Percentiles rank a stretch among this genome's conserved stretches.
These are phyloP conservation scores for Apis cerana DNA, from an alignment of 1,140 invertebrate genomes.

Conservation along the genomic window DNA sequence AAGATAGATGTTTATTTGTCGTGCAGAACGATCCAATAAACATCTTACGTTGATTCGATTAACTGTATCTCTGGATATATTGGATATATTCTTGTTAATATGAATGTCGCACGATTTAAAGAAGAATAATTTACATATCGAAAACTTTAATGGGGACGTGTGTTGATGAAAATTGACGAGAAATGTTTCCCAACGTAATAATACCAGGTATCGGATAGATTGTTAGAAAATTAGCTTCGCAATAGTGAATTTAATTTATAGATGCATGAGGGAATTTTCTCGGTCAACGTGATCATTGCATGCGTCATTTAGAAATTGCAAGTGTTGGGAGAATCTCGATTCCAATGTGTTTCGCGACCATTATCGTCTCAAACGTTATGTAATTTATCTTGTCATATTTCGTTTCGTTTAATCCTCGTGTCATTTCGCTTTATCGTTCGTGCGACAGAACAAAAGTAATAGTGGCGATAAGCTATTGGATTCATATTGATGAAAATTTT, in stretches of 20 bases:
- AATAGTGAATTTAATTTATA: neutral
- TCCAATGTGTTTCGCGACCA: neutral
- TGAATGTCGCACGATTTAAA: neutral
- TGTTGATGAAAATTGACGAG: no score
- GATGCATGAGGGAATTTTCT: neutral
- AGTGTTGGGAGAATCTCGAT: neutral
- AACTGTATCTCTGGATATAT: neutral
- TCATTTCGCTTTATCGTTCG: no score
- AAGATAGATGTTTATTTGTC: neutral
- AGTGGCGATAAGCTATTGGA: no score
- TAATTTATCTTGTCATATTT: neutral
- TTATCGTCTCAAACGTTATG: neutral
- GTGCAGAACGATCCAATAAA: neutral
- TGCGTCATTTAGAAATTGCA: neutral
- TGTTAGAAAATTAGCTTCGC: neutral
- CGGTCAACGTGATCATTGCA: neutral
- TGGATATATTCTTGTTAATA: neutral
- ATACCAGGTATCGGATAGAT: neutral
- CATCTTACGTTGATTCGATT: slow-evolving; percentile 8
- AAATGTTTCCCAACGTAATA: neutral
- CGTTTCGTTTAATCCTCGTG: neutral
- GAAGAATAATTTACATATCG: no score
- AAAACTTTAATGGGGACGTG: neutral
- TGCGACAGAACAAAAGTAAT: no score
- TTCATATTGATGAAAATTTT: neutral